Evolutionary conservation across 2,888 invertebrate genomes (phyloP), one percentile per base, ranked within the genome.

Genomic region (Hemistola chrysoprasaria): DNA sequence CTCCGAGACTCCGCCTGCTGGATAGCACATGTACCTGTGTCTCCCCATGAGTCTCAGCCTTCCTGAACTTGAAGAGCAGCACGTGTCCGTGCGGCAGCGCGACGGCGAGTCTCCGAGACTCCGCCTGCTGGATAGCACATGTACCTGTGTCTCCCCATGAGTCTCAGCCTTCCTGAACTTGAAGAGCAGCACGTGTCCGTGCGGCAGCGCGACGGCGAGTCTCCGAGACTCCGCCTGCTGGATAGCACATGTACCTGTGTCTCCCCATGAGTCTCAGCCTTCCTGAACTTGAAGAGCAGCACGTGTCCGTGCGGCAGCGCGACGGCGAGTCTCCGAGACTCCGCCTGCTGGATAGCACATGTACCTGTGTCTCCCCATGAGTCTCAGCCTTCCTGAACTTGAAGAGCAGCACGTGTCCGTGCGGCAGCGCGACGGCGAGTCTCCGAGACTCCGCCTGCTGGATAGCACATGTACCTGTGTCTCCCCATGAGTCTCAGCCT

Each of bases 41-140:
- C 84, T 97, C 97, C 24, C 93, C 92, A 70, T 92, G 93, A 59
- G 93, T 92, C 81, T 99, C 99, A 50, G 93, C 92, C 88, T 98
- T 98, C 70, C 95, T 94, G 90, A 98, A 99, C 82, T 96, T 96
- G 91, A 98, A 99, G 45, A 98, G 91, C 70, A 98, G 93, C 60
- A 99, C 96, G 90, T 99, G 98, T 52, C 95, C 95, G 69, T 97
- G 95, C 44, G 96, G 94, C 35, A 98, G 97, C 45, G 98, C 98
- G 37, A 98, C 93, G 57, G 95, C 95, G 65, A 99, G 91, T 23
- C 91, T 87, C 40, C 90, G 79, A 67, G 98, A 98, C 90, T 99
- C 98, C 7, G 97, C 95, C 73, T 95, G 92, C 85, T 97, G 96
- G 65, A 98, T 92, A 46, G 96, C 97, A n/a, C n/a, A n/a, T n/a